Conservation (phyloP, 92 coral and sea anemone species). For the Metridium senile region DNA sequence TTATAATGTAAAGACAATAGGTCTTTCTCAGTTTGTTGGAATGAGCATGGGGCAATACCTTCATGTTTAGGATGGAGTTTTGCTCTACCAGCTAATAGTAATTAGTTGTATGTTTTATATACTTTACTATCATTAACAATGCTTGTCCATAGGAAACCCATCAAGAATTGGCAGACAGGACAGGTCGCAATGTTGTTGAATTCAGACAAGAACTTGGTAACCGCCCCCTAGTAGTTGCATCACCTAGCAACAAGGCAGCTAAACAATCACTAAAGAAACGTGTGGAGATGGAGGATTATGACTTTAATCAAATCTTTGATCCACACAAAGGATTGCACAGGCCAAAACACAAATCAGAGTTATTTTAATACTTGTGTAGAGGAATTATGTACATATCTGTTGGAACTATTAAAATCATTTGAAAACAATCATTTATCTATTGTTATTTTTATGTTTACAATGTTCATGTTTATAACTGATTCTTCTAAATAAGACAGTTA, state of each 20-base stretch:
- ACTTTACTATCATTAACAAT: neutral
- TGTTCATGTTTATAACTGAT: neutral
- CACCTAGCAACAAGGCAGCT: conserved; percentile 77
- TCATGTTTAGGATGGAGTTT: too few species aligned
- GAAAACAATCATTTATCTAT: too few species aligned
- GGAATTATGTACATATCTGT: neutral
- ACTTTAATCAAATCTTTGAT: conserved; percentile 89
- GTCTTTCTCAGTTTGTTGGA: too few species aligned
- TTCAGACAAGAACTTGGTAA: conserved; percentile 87
- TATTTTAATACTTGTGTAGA: conserved; percentile 28
- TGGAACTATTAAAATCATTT: neutral
- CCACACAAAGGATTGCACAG: conserved; percentile 94
- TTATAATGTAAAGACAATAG: too few species aligned
- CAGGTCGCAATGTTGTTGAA: conserved; percentile 97
- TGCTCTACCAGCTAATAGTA: too few species aligned
- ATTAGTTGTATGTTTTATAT: too few species aligned
- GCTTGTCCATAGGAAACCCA: conserved; percentile 87
- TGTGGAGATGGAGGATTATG: conserved; percentile 75
- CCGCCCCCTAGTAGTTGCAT: conserved; percentile 89
- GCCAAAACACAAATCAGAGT: conserved; percentile 75
- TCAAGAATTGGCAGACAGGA: conserved; percentile 94
- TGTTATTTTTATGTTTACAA: neutral
- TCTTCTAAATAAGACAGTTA: too few species aligned
- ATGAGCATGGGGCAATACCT: too few species aligned
- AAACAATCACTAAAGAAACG: conserved; percentile 67